phyloP scores from a whole-genome alignment of 2,797 vertebrate genomes.

The Pagetopsis macropterus region DNA sequence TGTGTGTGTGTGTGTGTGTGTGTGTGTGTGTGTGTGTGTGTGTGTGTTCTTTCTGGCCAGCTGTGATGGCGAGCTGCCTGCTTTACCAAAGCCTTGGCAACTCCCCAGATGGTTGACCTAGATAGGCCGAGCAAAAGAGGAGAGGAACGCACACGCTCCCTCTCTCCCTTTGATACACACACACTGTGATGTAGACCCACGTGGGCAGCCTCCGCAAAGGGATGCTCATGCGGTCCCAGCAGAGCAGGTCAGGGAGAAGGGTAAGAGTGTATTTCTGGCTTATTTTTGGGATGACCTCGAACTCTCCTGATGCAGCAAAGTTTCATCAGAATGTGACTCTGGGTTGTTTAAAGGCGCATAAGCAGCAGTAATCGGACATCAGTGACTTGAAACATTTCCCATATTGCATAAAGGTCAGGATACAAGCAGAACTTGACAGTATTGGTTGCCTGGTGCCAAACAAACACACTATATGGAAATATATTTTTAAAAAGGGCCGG shows the following conservation, averaged over 20 bases:
- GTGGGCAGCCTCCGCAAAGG: constrained; percentile 24
- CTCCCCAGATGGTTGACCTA: constrained; percentile 81
- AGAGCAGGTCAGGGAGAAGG: constrained; percentile 56
- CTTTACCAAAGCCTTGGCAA: constrained; percentile 66
- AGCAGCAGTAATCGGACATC: background rate
- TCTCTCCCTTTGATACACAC: constrained; percentile 43
- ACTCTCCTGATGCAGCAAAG: constrained; percentile 47
- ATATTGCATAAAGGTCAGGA: background rate
- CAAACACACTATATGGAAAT: background rate
- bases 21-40: constrained; percentile 19
- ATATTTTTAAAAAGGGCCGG: background rate
- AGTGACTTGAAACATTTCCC: constrained; percentile 7
- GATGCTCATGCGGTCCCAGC: constrained; percentile 30
- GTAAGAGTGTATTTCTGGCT: background rate
- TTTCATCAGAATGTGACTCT: constrained; percentile 20
- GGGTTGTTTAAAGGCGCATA: constrained; percentile 20
- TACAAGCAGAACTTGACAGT: background rate
- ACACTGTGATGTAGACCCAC: constrained; percentile 58
- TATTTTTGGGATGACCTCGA: constrained; percentile 59
- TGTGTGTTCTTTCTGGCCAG: constrained; percentile 61
- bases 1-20: constrained; percentile 34
- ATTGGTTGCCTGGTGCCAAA: background rate
- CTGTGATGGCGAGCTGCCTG: constrained; percentile 79
- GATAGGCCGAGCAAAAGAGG: constrained; percentile 63
- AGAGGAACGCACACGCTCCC: constrained; percentile 23